These are phyloP conservation scores for Gulo gulo DNA, from an alignment of 2,113 vertebrate species.

Conservation along the genomic window DNA sequence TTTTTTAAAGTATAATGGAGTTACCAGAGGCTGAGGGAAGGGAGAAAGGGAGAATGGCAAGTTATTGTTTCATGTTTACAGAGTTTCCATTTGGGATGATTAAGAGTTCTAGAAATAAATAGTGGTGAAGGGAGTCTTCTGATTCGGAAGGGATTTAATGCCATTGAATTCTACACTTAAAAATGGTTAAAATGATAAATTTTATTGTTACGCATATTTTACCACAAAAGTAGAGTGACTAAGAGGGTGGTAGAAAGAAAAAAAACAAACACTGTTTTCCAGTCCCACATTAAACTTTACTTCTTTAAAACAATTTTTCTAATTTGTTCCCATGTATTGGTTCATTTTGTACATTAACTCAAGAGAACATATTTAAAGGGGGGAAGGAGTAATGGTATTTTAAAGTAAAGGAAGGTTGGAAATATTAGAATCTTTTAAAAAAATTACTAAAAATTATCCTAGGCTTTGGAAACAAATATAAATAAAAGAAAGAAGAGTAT, in stretches of 20 bases:
- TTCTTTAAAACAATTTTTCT: constrained; percentile 25
- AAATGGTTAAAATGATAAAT: background rate
- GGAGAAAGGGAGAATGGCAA: background rate
- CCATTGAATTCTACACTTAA: background rate
- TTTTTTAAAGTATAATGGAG: background rate
- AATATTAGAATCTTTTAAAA: background rate
- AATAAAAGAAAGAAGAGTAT: background rate
- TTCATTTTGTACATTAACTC: background rate
- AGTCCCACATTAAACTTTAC: background rate
- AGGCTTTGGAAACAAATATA: background rate
- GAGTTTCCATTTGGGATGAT: background rate
- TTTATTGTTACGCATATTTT: background rate
- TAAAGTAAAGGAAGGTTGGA: background rate
- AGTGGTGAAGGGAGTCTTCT: background rate
- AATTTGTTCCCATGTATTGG: background rate
- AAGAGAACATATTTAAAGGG: background rate
- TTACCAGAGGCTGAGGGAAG: background rate
- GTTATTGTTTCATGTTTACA: background rate
- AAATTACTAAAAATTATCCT: background rate
- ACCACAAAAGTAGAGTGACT: background rate
- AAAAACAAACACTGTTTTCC: background rate
- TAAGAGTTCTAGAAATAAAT: background rate
- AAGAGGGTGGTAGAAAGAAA: background rate
- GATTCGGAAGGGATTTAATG: background rate
- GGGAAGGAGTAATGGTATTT: background rate